Evolutionary conservation across 2,888 invertebrate genomes (phyloP), one percentile per base, ranked within the genome.

Genomic region (Latheticus oryzae): DNA sequence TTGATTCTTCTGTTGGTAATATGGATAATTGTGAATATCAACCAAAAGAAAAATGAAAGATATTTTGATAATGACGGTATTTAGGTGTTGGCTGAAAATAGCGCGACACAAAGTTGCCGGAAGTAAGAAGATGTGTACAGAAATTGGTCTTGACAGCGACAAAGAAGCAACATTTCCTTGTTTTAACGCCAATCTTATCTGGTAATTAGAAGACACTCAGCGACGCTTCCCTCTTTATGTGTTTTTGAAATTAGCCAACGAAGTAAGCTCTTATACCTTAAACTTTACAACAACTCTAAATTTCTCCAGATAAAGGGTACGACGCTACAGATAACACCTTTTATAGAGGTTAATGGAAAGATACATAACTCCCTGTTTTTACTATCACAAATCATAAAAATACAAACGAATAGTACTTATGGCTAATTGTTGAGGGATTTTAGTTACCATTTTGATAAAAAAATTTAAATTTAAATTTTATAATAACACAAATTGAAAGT

Each of bases 181-280:
- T 63, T 64, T 69, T 67, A 67, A 66, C 67, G 66, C 59, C 67
- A 66, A 69, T 70, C 71, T 73, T 74, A 74, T 72, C 72, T 69
- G 62, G 72, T 71, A 73, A 74, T 74, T 73, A 74, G 69, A 65
- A 63, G 65, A 67, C 67, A 68, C 67, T 68, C 65, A 58, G 60
- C 59, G 61, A 54, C 37, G 67, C 66, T 67, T 61, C 62, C 58
- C 50, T 58, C 60, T 68, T 72, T 73, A 72, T 69, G 72, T 68
- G 68, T 71, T 71, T 70, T 64, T 70, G 66, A 71, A 74, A 74
- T 73, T 70, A 68, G 70, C 70, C 66, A 63, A 62, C 61, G 60
- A n/a, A 63, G 66, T 61, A 66, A 62, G 65, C 63, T 63, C 62
- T 64, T 68, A 61, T 63, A 59, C 53, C 56, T 63, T 57, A 30